Conservation (phyloP, 2,113 vertebrate species). For the Chaetodon trifascialis region DNA sequence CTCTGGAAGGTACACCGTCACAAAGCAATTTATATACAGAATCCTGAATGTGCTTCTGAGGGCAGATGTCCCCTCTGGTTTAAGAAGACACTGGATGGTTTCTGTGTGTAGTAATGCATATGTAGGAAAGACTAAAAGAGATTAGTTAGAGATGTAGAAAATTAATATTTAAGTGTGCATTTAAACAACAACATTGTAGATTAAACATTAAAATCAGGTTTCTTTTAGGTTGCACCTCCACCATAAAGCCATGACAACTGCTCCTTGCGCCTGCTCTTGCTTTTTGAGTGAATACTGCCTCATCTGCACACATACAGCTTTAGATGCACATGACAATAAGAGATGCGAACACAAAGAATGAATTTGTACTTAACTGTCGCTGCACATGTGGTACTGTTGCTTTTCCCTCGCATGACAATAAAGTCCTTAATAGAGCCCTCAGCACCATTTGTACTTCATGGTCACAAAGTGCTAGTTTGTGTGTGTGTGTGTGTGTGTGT, state of each 20-base stretch:
- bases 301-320: slow-evolving; percentile 22
- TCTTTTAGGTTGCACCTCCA: background rate
- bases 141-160: background rate
- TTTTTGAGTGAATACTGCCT: background rate
- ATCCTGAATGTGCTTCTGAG: background rate
- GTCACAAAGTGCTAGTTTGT: background rate
- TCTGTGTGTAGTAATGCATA: background rate
- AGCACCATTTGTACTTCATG: background rate
- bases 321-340: background rate
- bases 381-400: background rate
- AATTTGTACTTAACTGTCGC: background rate
- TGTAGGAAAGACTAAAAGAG: background rate
- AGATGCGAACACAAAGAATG: background rate
- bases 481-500: background rate
- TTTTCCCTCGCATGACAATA: background rate
- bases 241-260: background rate
- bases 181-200: background rate
- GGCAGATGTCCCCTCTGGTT: background rate
- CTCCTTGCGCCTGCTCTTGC: background rate
- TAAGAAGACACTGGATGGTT: background rate
- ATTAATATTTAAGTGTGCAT: background rate
- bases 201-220: background rate
- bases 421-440: background rate
- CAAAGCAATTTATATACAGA: background rate
- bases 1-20: background rate